A percentile compares a stretch with the other conserved stretches of the same genome.
Conservation (phyloP, 2,888 invertebrate genomes). For the Icerya purchasi region DNA sequence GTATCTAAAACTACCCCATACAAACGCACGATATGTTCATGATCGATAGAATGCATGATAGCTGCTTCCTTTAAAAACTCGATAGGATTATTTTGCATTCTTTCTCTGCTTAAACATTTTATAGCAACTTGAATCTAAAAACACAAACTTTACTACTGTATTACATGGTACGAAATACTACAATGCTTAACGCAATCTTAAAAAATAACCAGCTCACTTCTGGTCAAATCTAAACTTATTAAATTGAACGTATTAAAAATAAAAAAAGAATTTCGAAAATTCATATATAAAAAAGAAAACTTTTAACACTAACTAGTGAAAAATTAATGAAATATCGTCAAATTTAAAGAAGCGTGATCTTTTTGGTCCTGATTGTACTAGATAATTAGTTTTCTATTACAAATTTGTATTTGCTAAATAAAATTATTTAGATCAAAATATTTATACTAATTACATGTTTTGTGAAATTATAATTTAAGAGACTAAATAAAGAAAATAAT, state of each 20-base stretch:
- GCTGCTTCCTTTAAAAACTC: slow-evolving; percentile 96
- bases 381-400: no score
- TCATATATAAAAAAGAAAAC: slow-evolving; percentile 4
- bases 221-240: background rate
- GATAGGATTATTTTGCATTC: slow-evolving; percentile 87
- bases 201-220: background rate
- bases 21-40: slow-evolving; percentile 87
- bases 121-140: slow-evolving; percentile 81
- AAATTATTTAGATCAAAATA: no score
- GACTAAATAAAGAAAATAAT: no score
- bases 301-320: no score
- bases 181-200: background rate
- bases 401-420: no score
- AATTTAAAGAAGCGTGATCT: no score
- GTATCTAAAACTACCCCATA: slow-evolving; percentile 92
- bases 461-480: no score
- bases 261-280: background rate
- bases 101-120: slow-evolving; percentile 81
- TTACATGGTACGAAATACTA: no score
- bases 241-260: background rate
- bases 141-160: background rate
- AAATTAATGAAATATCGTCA: no score
- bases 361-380: no score
- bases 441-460: no score
- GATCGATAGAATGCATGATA: slow-evolving; percentile 94